Percentiles rank a stretch among this genome's conserved stretches.
phyloP scores from a whole-genome alignment of 2,797 vertebrate genomes.

The Carcharodon carcharias region DNA sequence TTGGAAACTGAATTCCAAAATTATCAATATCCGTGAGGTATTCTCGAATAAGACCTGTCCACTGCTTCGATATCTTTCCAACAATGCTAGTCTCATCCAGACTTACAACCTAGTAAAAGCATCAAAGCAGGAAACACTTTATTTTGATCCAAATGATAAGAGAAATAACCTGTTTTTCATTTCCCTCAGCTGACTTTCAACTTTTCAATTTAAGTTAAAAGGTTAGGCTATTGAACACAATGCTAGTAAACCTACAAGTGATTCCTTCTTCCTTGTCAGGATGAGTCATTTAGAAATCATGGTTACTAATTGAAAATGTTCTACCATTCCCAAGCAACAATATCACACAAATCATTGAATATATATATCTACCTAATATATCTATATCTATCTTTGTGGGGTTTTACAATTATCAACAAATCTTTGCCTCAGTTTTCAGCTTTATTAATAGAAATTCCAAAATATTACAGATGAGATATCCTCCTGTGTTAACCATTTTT shows the following conservation, averaged over 20 bases:
- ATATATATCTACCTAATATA: background rate
- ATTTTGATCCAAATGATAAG: background rate
- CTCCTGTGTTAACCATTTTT: background rate
- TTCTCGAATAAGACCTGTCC: slow-evolving; percentile 87
- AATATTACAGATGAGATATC: background rate
- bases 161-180: background rate
- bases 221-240: background rate
- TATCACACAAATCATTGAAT: background rate
- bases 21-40: slow-evolving; percentile 87
- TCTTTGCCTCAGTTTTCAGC: background rate
- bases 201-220: background rate
- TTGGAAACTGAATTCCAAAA: slow-evolving; percentile 89
- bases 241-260: background rate
- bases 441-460: background rate
- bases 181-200: background rate
- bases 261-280: background rate
- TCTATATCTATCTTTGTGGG: background rate
- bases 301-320: background rate
- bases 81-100: slow-evolving; percentile 80
- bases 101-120: slow-evolving; percentile 69
- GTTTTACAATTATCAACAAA: background rate
- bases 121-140: slow-evolving; percentile 38
- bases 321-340: background rate
- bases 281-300: background rate
- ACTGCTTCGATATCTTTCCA: slow-evolving; percentile 95